These are phyloP conservation scores for Furnarius figulus DNA, from an alignment of 2,113 vertebrate species.

Conservation along the genomic window DNA sequence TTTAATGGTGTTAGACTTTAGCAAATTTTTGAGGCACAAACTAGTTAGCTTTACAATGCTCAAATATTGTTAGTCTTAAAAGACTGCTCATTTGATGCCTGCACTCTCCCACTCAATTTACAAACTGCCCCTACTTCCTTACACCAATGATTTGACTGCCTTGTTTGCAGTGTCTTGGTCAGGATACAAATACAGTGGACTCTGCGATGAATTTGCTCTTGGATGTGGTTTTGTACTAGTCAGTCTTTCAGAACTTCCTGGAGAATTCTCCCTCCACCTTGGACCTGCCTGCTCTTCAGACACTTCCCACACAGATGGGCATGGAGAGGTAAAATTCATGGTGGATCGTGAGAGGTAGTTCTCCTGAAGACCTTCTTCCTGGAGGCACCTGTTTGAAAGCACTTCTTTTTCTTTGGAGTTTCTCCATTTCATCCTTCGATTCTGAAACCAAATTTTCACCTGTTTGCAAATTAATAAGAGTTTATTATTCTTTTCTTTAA, in stretches of 20 bases:
- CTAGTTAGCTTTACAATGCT: conserved; percentile 65
- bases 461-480: conserved; percentile 68
- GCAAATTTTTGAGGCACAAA: conserved; percentile 48
- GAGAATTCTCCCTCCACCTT: conserved; percentile 67
- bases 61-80: conserved; percentile 57
- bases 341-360: conserved; percentile 61
- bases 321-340: conserved; percentile 58
- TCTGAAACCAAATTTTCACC: conserved; percentile 99
- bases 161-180: conserved; percentile 49
- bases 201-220: conserved; percentile 34
- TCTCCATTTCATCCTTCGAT: conserved; percentile 97
- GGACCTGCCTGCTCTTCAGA: conserved; percentile 62
- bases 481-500: conserved; percentile 7
- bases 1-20: conserved; percentile 69
- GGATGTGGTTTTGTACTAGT: neutral
- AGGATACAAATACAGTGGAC: conserved; percentile 59
- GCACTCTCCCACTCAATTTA: neutral
- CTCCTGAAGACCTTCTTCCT: conserved; percentile 72
- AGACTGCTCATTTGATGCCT: conserved; percentile 5
- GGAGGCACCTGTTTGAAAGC: conserved; percentile 74
- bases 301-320: conserved; percentile 66
- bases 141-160: conserved; percentile 26
- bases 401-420: conserved; percentile 96
- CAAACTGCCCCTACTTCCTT: conserved; percentile 19
- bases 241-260: conserved; percentile 69